Conservation (phyloP, 2,888 invertebrate species). For the Chaetogeoica ovagalla region DNA sequence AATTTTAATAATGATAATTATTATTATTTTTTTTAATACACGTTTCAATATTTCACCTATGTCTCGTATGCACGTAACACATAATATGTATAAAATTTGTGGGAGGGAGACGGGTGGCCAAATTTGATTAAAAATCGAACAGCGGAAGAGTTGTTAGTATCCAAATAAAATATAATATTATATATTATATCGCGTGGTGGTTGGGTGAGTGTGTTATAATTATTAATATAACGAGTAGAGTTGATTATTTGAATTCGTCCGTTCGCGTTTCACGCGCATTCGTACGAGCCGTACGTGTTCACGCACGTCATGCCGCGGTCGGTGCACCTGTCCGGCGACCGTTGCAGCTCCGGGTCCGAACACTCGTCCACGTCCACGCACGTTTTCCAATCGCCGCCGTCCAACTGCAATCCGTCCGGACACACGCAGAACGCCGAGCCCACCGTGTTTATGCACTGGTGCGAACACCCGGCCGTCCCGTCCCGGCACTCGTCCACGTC, state of each 20-base stretch:
- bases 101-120: too few relatives aligned
- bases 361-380: constrained; percentile 61
- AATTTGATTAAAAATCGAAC: too few relatives aligned
- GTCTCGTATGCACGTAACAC: too few relatives aligned
- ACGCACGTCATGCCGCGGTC: constrained; percentile 58
- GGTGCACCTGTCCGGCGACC: constrained; percentile 60
- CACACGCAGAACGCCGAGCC: constrained; percentile 59
- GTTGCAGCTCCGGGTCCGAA: constrained; percentile 59
- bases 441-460: constrained; percentile 66
- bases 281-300: constrained; percentile 56
- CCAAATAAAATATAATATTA: too few relatives aligned
- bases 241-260: not conserved
- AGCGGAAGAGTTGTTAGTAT: too few relatives aligned
- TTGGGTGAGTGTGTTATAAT: not conserved
- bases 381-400: constrained; percentile 55
- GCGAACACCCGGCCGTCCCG: constrained; percentile 64
- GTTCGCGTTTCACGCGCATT: constrained; percentile 59
- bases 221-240: too few relatives aligned
- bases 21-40: too few relatives aligned
- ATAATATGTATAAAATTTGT: too few relatives aligned
- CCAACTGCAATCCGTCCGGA: constrained; percentile 55
- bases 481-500: constrained; percentile 64
- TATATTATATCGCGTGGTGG: too few relatives aligned
- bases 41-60: too few relatives aligned
- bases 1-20: too few relatives aligned